Base-by-base conservation (phyloP, 2,888 invertebrate species). In the Colostygia pectinataria region DNA sequence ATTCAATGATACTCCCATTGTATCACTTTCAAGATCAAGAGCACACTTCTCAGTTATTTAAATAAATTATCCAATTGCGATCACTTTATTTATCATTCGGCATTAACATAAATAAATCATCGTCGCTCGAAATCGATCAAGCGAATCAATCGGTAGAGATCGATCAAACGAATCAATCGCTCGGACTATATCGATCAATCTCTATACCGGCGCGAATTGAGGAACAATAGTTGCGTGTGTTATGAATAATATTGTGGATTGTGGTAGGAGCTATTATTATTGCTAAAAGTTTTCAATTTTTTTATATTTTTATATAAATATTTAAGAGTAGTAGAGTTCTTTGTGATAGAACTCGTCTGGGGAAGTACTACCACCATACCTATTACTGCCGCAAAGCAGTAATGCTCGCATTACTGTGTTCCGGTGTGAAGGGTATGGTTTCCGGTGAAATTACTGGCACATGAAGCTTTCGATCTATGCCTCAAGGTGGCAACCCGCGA, bases 141-240 rank as follows among this genome's bases (percentile, higher is more conserved):
- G 77, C 76, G 70, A 70, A 71, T 79, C 79, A 75, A 68, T 72
- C 73, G 74, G n/a, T n/a, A n/a, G 68, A 77, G 66, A 87, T 87
- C 78, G 79, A 86, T 86, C 86, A 86, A 80, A 77, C 76, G 70
- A 70, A 71, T 79, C 79, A 75, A 68, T 72, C 73, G 74, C 71
- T 70, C 76, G 83, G 75, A 79, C 77, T 72, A 71, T 76, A 80
- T 83, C 85, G 80, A 85, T 88, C 74, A 73, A 82, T 85, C 81
- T 74, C 72, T 74, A 77, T 59, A 69, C 59, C 71, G 74, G 73
- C 77, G 78, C 76, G 79, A 71, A 68, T 66, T 46, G 55, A 72
- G 66, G 78, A 77, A 81, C 81, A 80, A 81, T 78, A 66, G 62
- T 64, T 69, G 28, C 38, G 51, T 45, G 8, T 39, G 44, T 40